Percentiles rank a stretch among this genome's conserved stretches.
phyloP scores from a whole-genome alignment of 1,140 invertebrate genomes.

The Bombus turneri region DNA sequence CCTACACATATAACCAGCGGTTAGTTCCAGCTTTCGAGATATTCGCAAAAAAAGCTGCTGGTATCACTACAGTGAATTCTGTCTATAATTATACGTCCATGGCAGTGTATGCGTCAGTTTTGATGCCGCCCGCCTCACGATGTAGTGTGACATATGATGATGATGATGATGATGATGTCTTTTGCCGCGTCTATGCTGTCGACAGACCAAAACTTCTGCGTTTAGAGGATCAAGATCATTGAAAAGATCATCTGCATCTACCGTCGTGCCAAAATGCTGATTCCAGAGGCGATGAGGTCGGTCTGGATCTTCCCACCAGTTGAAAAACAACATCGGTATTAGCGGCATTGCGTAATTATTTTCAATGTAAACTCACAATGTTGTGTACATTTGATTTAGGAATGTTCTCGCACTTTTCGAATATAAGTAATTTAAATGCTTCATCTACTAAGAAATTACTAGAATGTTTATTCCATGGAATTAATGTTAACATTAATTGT shows the following conservation, averaged over 20 bases:
- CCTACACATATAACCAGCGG: no score
- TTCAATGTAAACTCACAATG: background rate
- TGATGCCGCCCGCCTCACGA: no score
- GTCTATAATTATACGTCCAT: no score
- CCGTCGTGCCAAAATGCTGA: conserved; percentile 67
- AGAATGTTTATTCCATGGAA: background rate
- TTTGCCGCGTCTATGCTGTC: conserved; percentile 33
- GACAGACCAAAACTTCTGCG: conserved; percentile 47
- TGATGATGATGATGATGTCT: conserved; percentile 46
- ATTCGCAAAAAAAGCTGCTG: no score
- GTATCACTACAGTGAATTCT: no score
- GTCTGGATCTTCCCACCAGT: conserved; percentile 74
- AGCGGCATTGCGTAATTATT: conserved; percentile 69
- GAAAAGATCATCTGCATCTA: conserved; percentile 51
- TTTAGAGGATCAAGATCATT: conserved; percentile 37
- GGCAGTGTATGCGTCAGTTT: no score
- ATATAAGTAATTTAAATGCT: background rate
- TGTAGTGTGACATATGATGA: conserved; percentile 34
- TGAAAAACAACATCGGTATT: conserved; percentile 74
- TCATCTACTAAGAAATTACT: background rate
- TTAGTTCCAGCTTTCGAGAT: no score
- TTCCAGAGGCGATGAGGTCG: conserved; percentile 63
- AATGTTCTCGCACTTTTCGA: background rate
- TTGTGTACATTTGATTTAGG: background rate
- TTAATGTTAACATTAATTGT: background rate